Base-by-base conservation (phyloP, 2,888 invertebrate genomes). In the Melieria crassipennis region DNA sequence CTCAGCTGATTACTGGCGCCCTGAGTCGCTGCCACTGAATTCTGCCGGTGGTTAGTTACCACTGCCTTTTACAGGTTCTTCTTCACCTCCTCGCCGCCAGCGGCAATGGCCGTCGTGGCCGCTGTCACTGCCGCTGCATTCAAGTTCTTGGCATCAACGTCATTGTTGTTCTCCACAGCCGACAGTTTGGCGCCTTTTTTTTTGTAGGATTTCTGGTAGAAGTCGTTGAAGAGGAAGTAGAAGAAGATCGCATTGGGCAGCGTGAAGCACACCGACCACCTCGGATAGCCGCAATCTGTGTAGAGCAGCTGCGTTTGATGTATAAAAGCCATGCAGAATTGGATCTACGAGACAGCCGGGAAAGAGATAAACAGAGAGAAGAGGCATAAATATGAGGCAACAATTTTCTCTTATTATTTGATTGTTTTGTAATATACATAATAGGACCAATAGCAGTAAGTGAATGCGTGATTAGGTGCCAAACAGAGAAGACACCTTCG, bases 161-260 rank as follows among this genome's bases (percentile, higher is more conserved):
- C 80, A 64, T 84, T 84, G 64, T 85, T 84, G 58, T 84, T 82
- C 16, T 73, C 71, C 30, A 77, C 75, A 46, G 66, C 16, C 42
- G 65, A 9, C 10, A 74, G 74, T 70, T 80, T 78, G 56, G 80
- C 78, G 10, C 79, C 75, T 60, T 80, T 80, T 66, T 81, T 80
- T 74, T 84, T 82, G 84, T 94, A 95, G 0, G 93, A 91, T 81
- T 93, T 91, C 79, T 92, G 92, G 87, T 97, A 98, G 89, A 97
- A 98, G 82, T 97, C 94, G 73, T 92, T 92, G 88, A 98, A 98
- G 75, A 98, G 90, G 84, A 94, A 91, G 86, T 96, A 95, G 89
- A 98, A 98, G 89, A 98, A 94, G 67, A 96, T 91, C 9, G 95
- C 95, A 87, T 98, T 97, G 9, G 94, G 93, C 30, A 96, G 90